These are phyloP conservation scores for Atopsyche davidsoni DNA, from an alignment of 1,140 invertebrate species.

Conservation along the genomic window DNA sequence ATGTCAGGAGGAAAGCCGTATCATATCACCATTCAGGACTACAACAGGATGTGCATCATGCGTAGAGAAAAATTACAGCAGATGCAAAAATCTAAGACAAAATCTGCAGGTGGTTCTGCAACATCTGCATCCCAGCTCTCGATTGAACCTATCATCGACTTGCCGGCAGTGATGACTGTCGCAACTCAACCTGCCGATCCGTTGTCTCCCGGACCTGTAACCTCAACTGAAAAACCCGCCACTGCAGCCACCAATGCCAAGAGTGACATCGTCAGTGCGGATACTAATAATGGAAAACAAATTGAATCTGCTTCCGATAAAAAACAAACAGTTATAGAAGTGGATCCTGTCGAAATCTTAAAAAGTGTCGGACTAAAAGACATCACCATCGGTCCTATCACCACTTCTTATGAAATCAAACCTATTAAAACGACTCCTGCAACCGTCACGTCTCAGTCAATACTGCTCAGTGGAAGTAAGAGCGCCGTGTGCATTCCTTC, in stretches of 20 bases:
- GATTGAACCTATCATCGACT: too few species aligned
- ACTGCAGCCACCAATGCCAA: background rate
- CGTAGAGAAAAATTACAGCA: constrained; percentile 56
- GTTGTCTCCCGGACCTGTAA: background rate
- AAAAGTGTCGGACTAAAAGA: constrained; percentile 46
- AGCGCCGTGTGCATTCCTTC: constrained; percentile 9
- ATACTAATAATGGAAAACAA: background rate
- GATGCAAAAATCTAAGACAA: constrained; percentile 48
- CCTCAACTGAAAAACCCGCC: background rate
- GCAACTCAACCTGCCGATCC: background rate
- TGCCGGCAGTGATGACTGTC: constrained; percentile 1
- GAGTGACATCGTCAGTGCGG: background rate
- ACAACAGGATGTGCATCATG: constrained; percentile 63
- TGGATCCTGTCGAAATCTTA: constrained; percentile 40
- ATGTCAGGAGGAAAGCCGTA: constrained; percentile 60
- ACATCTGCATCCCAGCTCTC: too few species aligned
- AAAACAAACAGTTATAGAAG: constrained; percentile 12
- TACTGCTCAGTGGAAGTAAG: constrained; percentile 31
- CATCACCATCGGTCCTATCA: constrained; percentile 45
- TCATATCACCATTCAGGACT: constrained; percentile 62
- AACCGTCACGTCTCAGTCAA: constrained; percentile 32
- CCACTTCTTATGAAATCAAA: constrained; percentile 26
- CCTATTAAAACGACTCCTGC: constrained; percentile 18
- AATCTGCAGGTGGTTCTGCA: too few species aligned
- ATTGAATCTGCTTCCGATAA: too few species aligned